Conservation (phyloP, 2,113 vertebrate species). For the Cyphomyrus discorhynchus region DNA sequence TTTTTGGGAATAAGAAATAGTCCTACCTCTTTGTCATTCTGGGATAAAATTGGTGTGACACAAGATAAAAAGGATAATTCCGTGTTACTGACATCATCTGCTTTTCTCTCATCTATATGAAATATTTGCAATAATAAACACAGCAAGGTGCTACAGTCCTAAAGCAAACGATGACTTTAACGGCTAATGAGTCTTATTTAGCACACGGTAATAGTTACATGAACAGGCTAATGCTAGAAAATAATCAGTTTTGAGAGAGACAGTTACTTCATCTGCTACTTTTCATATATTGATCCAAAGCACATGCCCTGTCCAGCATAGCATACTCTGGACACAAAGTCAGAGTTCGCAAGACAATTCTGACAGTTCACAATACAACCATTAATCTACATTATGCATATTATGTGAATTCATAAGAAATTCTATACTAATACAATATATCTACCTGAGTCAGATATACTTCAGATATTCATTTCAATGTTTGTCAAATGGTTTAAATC, state of each 20-base stretch:
- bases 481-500: not conserved
- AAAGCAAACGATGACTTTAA: not conserved
- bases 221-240: not conserved
- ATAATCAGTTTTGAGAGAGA: not conserved
- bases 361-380: not conserved
- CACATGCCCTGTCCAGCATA: not conserved
- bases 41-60: not conserved
- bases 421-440: not conserved
- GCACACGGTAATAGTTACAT: not conserved
- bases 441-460: not conserved
- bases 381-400: not conserved
- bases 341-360: not conserved
- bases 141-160: not conserved
- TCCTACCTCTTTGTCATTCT: not conserved
- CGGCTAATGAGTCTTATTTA: not conserved
- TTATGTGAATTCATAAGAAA: not conserved
- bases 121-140: not conserved
- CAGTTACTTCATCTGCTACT: not conserved
- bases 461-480: not conserved
- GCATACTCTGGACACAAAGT: not conserved
- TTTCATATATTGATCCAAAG: not conserved
- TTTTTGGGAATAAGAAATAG: not conserved
- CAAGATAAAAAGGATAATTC: not conserved
- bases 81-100: not conserved
- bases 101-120: not conserved